phyloP scores from a whole-genome alignment of 2,797 vertebrate genomes.

The Adrianichthys oophorus region DNA sequence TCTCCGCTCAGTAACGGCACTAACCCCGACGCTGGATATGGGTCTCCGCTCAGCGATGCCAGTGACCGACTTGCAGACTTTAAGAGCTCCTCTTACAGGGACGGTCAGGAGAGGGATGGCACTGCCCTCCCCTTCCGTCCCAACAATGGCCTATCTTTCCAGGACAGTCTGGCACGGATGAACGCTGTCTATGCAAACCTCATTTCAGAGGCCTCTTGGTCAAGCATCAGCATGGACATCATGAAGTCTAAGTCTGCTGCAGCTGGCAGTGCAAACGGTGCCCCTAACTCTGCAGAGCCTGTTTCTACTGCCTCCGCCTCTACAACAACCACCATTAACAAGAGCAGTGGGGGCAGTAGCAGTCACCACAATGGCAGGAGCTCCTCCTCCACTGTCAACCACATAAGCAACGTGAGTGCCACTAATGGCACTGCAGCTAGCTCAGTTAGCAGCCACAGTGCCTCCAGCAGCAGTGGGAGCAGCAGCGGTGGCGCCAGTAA shows the following conservation, averaged over 20 bases:
- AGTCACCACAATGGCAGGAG: conserved; percentile 77
- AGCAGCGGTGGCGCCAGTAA: conserved; percentile 67
- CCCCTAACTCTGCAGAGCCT: conserved; percentile 55
- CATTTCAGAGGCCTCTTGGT: conserved; percentile 98
- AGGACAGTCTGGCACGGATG: conserved; percentile 98
- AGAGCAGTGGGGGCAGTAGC: conserved; percentile 74
- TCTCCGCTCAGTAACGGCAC: conserved; percentile 96
- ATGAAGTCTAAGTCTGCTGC: conserved; percentile 88
- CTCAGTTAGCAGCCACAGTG: conserved; percentile 68
- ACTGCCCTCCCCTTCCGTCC: conserved; percentile 70
- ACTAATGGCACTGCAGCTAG: conserved; percentile 66
- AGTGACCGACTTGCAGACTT: conserved; percentile 93
- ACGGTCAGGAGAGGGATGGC: conserved; percentile 87
- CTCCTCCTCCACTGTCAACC: conserved; percentile 80
- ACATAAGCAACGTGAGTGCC: conserved; percentile 62
- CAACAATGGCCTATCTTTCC: conserved; percentile 87
- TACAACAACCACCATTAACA: conserved; percentile 72
- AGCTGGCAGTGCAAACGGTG: conserved; percentile 76
- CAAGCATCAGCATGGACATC: conserved; percentile 91
- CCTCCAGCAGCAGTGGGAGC: conserved; percentile 71
- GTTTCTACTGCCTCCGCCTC: conserved; percentile 55
- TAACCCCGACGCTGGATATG: conserved; percentile 94
- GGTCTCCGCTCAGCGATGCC: conserved; percentile 94
- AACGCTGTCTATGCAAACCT: conserved; percentile 98
- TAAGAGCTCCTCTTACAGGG: conserved; percentile 91